phyloP scores from a whole-genome alignment of 2,797 vertebrate genomes.

The Centroberyx gerrardi region DNA sequence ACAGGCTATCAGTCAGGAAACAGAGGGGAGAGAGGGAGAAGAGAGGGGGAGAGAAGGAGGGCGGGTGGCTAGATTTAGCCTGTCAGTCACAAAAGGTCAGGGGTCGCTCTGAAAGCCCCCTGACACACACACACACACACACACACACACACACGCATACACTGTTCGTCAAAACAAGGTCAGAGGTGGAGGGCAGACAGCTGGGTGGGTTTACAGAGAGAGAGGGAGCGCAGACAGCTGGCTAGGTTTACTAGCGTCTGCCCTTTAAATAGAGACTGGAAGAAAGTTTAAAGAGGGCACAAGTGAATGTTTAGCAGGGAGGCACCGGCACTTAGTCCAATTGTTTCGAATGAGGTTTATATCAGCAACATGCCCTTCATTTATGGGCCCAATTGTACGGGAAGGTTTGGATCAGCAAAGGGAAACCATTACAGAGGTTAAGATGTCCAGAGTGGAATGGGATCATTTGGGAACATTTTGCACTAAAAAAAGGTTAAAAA shows the following conservation, averaged over 20 bases:
- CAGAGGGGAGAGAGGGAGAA: conserved; percentile 70
- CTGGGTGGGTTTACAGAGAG: conserved; percentile 75
- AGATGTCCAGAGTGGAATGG: conserved; percentile 26
- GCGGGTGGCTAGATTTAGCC: conserved; percentile 75
- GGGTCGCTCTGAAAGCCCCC: conserved; percentile 67
- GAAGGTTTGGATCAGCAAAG: conserved; percentile 40
- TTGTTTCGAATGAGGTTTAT: conserved; percentile 59
- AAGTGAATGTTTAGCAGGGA: conserved; percentile 76
- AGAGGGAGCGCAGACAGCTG: conserved; percentile 76
- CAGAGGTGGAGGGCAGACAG: conserved; percentile 79
- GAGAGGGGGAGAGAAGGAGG: conserved; percentile 52
- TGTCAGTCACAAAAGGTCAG: conserved; percentile 76
- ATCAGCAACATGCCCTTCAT: conserved; percentile 32
- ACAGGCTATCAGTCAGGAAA: conserved; percentile 83
- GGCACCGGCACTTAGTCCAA: conserved; percentile 66
- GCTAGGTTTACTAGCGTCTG: conserved; percentile 78
- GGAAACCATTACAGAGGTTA: conserved; percentile 8
- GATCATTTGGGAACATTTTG: conserved; percentile 17
- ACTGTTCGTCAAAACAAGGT: conserved; percentile 80
- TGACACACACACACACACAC: conserved; percentile 56
- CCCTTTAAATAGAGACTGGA: conserved; percentile 76
- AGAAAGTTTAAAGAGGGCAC: conserved; percentile 78
- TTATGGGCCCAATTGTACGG: conserved; percentile 33
- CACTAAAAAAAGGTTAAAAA: neutral
- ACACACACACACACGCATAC: conserved; percentile 52